Base-by-base conservation (phyloP, 2,113 vertebrate genomes). In the Hylia prasina region DNA sequence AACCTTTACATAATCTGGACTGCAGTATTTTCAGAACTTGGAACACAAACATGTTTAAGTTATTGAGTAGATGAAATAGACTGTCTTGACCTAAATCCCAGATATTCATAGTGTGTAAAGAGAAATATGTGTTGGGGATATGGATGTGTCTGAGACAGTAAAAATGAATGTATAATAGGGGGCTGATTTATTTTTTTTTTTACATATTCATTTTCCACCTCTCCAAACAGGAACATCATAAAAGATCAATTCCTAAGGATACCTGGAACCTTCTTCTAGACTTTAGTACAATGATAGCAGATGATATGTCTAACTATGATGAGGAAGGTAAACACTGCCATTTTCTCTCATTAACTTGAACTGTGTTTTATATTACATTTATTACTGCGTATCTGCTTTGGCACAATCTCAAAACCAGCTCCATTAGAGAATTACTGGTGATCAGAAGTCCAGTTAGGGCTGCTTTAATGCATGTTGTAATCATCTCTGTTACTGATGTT, bases 251-350 rank as follows among this genome's bases (percentile, higher is more conserved):
- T 98, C 98, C 98, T 66, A 98, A 98, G 97, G 98, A 99, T 93
- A 98, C 98, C 51, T 99, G 98, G 98, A 99, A 99, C 94, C 98
- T 99, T 92, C 98, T 99, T 92, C 96, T 99, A 98, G 98, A 99
- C 96, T 99, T 99, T 97, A 99, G 98, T 97, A 98, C 98, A 76
- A 98, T 99, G 98, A 99, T 99, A 97, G 98, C 98, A 97, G 98
- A 99, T 92, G 98, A 98, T 97, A 99, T 99, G 98, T 99, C 98
- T 88, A 99, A 99, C 97, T 99, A 99, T 89, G 98, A 99, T 85
- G 98, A 99, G 96, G 98, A 99, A 98, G 98, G 98, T 99, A 98
- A 97, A 94, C 56, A 4, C 57, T 87, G 87, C 77, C 24, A 10
- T 90, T 92, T 94, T 72, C 16, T 84, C 56, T 93, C 22, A 30